phyloP scores from a whole-genome alignment of 2,797 vertebrate species.

The Graptemys geographica region DNA sequence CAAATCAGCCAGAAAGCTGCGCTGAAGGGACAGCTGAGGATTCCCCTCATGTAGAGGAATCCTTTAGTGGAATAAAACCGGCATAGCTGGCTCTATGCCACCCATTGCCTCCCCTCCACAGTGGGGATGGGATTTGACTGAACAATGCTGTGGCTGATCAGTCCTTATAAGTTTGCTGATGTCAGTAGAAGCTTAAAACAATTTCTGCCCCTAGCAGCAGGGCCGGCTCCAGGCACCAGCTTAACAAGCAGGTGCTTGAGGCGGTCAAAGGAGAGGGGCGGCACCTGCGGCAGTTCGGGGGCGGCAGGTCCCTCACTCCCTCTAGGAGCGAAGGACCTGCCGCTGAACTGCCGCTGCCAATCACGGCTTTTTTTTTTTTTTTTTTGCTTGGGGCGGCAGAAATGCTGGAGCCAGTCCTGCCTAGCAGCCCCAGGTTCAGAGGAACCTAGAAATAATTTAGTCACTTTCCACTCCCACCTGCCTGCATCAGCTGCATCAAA shows the following conservation, averaged over 20 bases:
- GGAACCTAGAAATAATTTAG: neutral
- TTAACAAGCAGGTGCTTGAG: no score
- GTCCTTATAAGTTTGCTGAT: neutral
- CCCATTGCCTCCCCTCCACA: neutral
- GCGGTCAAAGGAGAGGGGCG: no score
- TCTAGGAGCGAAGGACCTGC: no score
- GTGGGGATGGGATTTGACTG: accelerated
- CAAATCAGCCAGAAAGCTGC: accelerated
- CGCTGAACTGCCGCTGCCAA: no score
- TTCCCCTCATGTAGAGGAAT: neutral
- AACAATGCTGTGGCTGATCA: accelerated
- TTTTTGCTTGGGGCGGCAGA: no score
- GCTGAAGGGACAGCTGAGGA: neutral
- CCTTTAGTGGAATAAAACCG: neutral
- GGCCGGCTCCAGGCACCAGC: no score
- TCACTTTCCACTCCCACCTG: neutral
- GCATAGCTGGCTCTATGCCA: neutral
- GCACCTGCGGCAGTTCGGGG: no score
- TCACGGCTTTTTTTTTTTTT: no score
- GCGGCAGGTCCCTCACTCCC: no score
- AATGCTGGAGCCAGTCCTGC: neutral
- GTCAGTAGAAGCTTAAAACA: neutral
- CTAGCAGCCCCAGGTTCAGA: neutral
- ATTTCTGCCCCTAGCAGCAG: neutral
- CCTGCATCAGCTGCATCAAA: neutral